Percentiles rank a stretch among this genome's conserved stretches.
phyloP scores from a whole-genome alignment of 2,113 vertebrate genomes.

The Sclerurus mexicanus region DNA sequence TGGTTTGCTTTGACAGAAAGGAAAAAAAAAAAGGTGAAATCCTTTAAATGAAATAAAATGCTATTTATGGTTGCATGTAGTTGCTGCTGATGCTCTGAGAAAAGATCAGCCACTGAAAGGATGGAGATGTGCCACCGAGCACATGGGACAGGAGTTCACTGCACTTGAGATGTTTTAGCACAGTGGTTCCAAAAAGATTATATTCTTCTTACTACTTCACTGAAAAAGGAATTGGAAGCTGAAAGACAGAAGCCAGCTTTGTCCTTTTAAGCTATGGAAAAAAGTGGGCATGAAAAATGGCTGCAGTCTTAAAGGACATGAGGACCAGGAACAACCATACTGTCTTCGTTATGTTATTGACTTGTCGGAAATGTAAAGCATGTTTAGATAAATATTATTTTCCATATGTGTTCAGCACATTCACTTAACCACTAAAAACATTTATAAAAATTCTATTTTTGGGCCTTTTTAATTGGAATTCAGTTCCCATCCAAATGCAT shows the following conservation, averaged over 20 bases:
- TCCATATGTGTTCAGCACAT: neutral
- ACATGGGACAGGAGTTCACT: neutral
- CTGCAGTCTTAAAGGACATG: neutral
- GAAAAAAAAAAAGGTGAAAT: neutral
- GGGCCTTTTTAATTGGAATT: conserved; percentile 36
- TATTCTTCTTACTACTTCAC: neutral
- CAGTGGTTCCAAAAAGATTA: neutral
- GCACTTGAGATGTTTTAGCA: neutral
- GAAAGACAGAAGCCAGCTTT: neutral
- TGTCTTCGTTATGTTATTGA: neutral
- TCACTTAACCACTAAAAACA: neutral
- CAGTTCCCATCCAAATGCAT: neutral
- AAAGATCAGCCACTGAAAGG: neutral
- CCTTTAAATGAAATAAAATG: neutral
- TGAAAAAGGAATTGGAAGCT: neutral
- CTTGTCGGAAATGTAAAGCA: neutral
- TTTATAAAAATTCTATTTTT: neutral
- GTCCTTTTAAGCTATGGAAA: neutral
- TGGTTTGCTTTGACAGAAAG: neutral
- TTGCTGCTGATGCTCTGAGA: neutral
- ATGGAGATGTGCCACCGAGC: neutral
- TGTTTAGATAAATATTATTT: neutral
- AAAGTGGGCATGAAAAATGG: neutral
- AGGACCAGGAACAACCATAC: neutral
- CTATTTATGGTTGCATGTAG: neutral